Base-by-base conservation (phyloP, 35 echinoderm and acorn worm genomes). In the Hemicentrotus pulcherrimus region DNA sequence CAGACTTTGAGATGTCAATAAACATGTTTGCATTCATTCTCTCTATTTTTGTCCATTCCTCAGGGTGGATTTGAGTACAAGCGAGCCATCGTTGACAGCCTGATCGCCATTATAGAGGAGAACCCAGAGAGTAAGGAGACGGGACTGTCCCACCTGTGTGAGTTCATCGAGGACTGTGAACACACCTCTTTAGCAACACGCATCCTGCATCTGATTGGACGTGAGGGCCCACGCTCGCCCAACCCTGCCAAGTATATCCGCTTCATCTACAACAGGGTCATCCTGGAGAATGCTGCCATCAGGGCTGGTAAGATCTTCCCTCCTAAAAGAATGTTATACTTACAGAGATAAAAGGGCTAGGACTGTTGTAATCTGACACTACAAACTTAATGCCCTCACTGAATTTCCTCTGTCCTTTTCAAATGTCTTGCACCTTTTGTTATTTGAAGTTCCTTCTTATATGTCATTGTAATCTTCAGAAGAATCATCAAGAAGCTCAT, bases 41-140 rank as follows among this genome's bases (percentile, higher is more conserved):
- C 65, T 41, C 31, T 24, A 58, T 94, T 55, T 94, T 15, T 14
- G 8, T 90, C 12, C 19, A 90, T 71, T 59, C 88, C 7, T 78
- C 86, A 99, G 98, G 98, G 98, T 95, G 98, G 98, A 9, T 99
- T 97, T 93, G 98, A 99, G 59, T 99, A 99, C 95, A 99, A 99
- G 97, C 96, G 95, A 86, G 95, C 97, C 59, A 99, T 99, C n/a
- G 98, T 99, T 15, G 97, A 98, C 95, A 98, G 97, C 55, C 88
- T 99, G 31, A 97, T 99, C 32, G 95, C 96, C 58, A 97, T 99
- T 91, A 97, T 99, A 32, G 98, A 99, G 92, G 98, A 99, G 91
- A 99, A 98, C 52, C 96, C 96, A 46, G 98, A 99, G 35, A 97
- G 97, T 18, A 99, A 99, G 47, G 98, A 99, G 96, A 97, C 96